Conservation (phyloP, 2,797 vertebrate species). For the Fratercula arctica region DNA sequence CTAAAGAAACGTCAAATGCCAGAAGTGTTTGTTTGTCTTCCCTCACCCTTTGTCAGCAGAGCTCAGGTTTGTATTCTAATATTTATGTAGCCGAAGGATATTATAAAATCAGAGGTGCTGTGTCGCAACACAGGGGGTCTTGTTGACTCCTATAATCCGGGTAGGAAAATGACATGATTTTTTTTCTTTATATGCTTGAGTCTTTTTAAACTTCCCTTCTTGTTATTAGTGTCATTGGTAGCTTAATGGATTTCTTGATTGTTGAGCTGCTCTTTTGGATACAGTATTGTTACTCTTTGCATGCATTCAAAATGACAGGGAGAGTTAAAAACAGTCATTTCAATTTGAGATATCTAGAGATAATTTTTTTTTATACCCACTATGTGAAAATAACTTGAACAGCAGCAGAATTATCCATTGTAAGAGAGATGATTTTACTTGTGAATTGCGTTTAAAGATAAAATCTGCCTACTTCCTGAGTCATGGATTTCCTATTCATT, state of each 20-base stretch:
- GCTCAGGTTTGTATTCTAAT: neutral
- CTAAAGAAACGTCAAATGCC: neutral
- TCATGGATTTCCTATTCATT: constrained; percentile 26
- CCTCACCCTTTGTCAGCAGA: neutral
- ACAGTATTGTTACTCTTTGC: constrained; percentile 29
- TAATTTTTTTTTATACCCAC: constrained; percentile 14
- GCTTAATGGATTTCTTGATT: constrained; percentile 50
- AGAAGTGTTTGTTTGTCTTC: neutral
- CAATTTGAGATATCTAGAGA: constrained; percentile 20
- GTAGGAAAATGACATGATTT: neutral
- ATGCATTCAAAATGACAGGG: constrained; percentile 9
- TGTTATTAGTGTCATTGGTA: neutral
- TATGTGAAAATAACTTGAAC: constrained; percentile 51
- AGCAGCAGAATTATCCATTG: constrained; percentile 11
- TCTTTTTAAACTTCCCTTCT: constrained; percentile 5
- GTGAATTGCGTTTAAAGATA: constrained; percentile 52
- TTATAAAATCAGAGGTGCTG: constrained; percentile 11
- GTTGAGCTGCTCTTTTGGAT: constrained; percentile 28
- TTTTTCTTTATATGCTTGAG: neutral
- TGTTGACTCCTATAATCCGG: constrained; percentile 3
- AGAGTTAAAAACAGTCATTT: constrained; percentile 17
- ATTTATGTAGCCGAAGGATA: neutral
- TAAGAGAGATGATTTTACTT: constrained; percentile 38
- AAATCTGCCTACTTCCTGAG: neutral
- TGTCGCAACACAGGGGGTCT: neutral